phyloP scores from a whole-genome alignment of 1,140 invertebrate species.

The Oryctes rhinoceros region DNA sequence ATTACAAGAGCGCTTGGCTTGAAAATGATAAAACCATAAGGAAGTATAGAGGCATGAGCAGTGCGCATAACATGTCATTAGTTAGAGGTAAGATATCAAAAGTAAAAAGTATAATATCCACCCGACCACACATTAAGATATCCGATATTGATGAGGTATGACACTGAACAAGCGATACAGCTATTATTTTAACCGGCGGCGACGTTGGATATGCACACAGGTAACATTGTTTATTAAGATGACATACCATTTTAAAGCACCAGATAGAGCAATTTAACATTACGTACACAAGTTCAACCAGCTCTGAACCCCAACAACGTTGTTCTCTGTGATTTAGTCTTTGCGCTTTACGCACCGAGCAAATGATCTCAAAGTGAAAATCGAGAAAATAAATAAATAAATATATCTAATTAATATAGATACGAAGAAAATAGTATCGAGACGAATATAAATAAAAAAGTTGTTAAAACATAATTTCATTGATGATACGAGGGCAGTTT shows the following conservation, averaged over 20 bases:
- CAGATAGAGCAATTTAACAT: conserved; percentile 21
- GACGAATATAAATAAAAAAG: too few species aligned
- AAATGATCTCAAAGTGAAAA: too few species aligned
- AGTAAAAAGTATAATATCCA: conserved; percentile 18
- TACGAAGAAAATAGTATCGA: too few species aligned
- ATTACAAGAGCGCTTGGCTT: too few species aligned
- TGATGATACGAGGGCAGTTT: too few species aligned
- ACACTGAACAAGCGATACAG: conserved; percentile 47
- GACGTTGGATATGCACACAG: conserved; percentile 24
- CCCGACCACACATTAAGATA: conserved; percentile 50
- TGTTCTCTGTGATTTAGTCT: background rate
- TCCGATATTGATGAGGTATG: conserved; percentile 51
- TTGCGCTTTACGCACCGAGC: too few species aligned
- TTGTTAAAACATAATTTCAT: too few species aligned
- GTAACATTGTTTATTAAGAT: conserved; percentile 48
- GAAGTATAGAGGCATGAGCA: background rate
- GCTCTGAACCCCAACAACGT: background rate
- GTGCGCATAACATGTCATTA: conserved; percentile 10
- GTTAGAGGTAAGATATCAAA: conserved; percentile 17
- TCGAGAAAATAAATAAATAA: too few species aligned
- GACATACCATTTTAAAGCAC: conserved; percentile 45
- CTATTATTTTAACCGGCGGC: conserved; percentile 43
- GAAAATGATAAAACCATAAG: background rate
- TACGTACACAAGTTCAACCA: background rate
- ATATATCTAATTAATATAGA: too few species aligned